Evolutionary conservation across 2,888 invertebrate species (phyloP).

Genomic region (Pterostichus madidus): DNA sequence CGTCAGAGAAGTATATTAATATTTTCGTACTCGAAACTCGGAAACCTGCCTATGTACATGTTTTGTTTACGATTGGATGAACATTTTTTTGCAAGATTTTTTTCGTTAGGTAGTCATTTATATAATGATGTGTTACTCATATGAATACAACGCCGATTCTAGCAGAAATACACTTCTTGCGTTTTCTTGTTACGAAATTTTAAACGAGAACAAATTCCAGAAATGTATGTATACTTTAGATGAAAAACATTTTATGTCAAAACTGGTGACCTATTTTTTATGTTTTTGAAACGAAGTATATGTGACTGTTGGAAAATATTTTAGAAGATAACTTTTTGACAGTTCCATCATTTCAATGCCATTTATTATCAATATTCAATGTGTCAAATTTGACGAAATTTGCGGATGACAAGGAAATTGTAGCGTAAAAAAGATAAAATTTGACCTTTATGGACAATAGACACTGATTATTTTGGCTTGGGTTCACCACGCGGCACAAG

Average conservation of each 20-base stretch:
- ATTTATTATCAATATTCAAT: conserved; percentile 39
- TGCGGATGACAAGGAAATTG: conserved; percentile 1
- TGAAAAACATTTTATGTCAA: conserved; percentile 33
- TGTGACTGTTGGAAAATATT: conserved; percentile 27
- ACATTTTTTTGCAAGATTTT: neutral
- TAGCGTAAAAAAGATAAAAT: conserved; percentile 10
- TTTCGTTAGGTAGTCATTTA: neutral
- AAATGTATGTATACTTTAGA: conserved; percentile 9
- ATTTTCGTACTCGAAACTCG: no score
- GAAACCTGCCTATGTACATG: neutral
- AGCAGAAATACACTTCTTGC: neutral
- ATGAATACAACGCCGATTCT: neutral
- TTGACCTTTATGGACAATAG: neutral
- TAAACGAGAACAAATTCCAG: conserved; percentile 13
- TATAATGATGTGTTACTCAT: conserved; percentile 5
- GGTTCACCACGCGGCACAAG: no score
- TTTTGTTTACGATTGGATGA: conserved; percentile 4
- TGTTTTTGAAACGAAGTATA: conserved; percentile 29
- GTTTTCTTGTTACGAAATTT: neutral
- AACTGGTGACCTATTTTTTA: conserved; percentile 21
- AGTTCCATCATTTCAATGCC: conserved; percentile 23
- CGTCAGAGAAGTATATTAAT: no score
- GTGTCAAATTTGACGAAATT: conserved; percentile 34
- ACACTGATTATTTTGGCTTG: no score
- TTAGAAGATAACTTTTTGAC: conserved; percentile 28